Evolutionary conservation across 2,797 vertebrate genomes (phyloP).

Genomic region (Gobionotothen gibberifrons): DNA sequence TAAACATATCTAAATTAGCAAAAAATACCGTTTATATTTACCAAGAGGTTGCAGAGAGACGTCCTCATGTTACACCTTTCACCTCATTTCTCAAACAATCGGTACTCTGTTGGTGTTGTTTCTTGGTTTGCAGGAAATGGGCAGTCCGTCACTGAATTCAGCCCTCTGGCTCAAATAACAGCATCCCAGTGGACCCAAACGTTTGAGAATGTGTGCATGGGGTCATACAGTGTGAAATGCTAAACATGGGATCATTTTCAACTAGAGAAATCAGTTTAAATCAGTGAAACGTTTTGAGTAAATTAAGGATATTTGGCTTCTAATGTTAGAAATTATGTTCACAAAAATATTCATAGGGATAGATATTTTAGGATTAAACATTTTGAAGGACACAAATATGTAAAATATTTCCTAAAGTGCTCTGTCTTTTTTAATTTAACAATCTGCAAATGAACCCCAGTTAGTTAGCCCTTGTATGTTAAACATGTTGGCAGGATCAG

Average conservation of each 20-base stretch:
- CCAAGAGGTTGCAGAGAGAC: slow-evolving; percentile 14
- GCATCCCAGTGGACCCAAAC: slow-evolving; percentile 2
- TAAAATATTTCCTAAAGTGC: too few relatives aligned
- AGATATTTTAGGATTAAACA: too few relatives aligned
- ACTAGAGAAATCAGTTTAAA: background rate
- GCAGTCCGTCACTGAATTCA: slow-evolving; percentile 40
- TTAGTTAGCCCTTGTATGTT: too few relatives aligned
- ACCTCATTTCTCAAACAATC: slow-evolving; percentile 64
- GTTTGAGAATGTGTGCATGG: background rate
- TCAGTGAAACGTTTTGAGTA: too few relatives aligned
- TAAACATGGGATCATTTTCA: background rate
- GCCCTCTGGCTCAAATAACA: slow-evolving; percentile 57
- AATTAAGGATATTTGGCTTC: background rate
- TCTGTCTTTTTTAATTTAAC: too few relatives aligned
- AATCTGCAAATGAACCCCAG: too few relatives aligned
- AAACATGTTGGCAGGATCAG: too few relatives aligned
- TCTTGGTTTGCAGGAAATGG: slow-evolving; percentile 52
- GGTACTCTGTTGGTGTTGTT: slow-evolving; percentile 40
- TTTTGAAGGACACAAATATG: too few relatives aligned
- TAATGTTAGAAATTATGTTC: too few relatives aligned
- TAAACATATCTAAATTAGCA: too few relatives aligned
- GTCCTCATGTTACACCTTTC: slow-evolving; percentile 55
- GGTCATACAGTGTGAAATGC: background rate
- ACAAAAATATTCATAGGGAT: too few relatives aligned
- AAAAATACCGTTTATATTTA: slow-evolving; percentile 24